Evolutionary conservation across 2,888 invertebrate genomes (phyloP), one percentile per base, ranked within the genome.

Genomic region (Agriotes lineatus): DNA sequence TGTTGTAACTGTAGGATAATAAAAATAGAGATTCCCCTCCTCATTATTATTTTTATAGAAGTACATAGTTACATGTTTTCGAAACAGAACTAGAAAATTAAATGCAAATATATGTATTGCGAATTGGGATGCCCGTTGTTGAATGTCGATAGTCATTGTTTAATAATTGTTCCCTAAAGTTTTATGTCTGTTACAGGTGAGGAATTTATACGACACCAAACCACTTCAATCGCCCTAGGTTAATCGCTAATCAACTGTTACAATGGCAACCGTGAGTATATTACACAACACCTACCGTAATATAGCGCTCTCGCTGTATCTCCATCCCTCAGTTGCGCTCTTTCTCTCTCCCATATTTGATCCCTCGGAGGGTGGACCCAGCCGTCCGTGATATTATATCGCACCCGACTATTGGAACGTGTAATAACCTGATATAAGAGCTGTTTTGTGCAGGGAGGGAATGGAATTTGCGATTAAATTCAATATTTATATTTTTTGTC

Each of bases 201-300:
- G 82, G 74, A 76, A 69, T 73, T 72, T 74, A 75, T 72, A 72
- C 78, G 79, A 76, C 74, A 69, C 73, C 74, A 76, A 73, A 74
- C 76, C 77, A 78, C 78, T 62, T 61, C 56, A 65, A 64, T 37
- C 57, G 64, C 65, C 64, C 58, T 66, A 61, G 58, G 78, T 78
- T 80, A 79, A 77, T 75, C 79, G 79, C 79, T 82, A 82, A 82
- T 83, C 82, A 83, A 82, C 81, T 78, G 75, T 78, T 79, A 79
- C 80, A 80, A 81, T 80, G 77, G 79, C 77, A 78, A 77, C 78
- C 76, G 83, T 82, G 83, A 83, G 83, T 83, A 82, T 79, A 81
- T 82, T 81, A 81, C 79, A 79, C 78, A 76, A 77, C 76, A 78
- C 78, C 79, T 75, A 79, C 79, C 77, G 57, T 72, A 69, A 68